Conservation (phyloP, 2,113 vertebrate species). For the Bambusicola thoracicus region DNA sequence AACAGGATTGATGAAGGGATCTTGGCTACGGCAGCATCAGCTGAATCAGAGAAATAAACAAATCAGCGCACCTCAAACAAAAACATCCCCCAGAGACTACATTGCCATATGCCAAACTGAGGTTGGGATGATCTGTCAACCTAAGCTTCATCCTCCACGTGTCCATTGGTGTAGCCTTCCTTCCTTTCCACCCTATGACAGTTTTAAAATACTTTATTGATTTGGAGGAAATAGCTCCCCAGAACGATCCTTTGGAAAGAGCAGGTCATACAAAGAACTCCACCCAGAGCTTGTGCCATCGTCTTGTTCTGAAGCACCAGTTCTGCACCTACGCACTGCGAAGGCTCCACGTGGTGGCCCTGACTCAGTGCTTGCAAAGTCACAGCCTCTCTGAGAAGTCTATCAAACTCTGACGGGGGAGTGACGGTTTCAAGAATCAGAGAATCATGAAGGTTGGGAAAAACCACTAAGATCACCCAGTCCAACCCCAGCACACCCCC, state of each 20-base stretch:
- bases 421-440: not conserved
- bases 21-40: not conserved
- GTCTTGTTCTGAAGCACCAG: not conserved
- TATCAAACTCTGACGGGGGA: not conserved
- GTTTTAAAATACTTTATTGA: not conserved
- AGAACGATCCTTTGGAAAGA: not conserved
- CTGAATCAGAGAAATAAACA: not conserved
- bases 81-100: not conserved
- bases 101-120: not conserved
- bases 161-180: not conserved
- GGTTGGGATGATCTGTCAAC: not conserved
- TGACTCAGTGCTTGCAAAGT: accelerated
- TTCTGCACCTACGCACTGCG: not conserved
- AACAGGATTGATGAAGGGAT: not conserved
- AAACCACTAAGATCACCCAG: no score
- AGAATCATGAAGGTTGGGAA: no score
- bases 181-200: not conserved
- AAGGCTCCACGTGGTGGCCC: not conserved
- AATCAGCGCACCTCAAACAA: not conserved
- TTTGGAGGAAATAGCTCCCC: not conserved
- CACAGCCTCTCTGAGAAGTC: not conserved
- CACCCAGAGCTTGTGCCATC: not conserved
- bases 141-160: not conserved
- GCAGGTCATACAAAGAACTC: not conserved
- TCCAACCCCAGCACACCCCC: no score